Conservation (phyloP, 2,797 vertebrate genomes). For the Odontamblyopus rebecca region DNA sequence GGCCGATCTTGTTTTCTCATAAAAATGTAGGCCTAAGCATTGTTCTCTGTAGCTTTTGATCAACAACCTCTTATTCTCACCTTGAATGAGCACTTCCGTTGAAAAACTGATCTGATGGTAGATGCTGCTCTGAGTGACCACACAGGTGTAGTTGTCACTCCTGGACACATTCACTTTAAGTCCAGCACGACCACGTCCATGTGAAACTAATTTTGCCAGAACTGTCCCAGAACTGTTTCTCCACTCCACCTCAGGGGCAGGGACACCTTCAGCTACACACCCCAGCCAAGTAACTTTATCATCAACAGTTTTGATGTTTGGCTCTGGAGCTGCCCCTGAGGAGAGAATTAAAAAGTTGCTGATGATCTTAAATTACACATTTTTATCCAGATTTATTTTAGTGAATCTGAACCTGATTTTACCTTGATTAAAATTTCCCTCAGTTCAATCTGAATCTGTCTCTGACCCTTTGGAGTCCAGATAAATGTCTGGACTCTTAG, state of each 20-base stretch:
- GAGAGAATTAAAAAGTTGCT: no score
- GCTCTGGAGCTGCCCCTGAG: not conserved
- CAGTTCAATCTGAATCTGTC: no score
- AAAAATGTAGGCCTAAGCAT: no score
- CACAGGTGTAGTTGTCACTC: not conserved
- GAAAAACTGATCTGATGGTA: fast-evolving
- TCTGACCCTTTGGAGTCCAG: no score
- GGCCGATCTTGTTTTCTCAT: no score
- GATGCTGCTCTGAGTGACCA: conserved; percentile 11
- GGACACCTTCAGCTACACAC: not conserved
- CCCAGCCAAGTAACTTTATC: fast-evolving
- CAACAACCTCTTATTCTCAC: not conserved
- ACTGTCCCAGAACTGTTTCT: not conserved
- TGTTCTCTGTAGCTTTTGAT: no score
- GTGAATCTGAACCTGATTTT: no score
- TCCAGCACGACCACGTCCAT: not conserved
- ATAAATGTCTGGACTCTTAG: no score
- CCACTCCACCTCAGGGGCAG: not conserved
- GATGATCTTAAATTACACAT: no score
- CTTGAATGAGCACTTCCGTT: fast-evolving
- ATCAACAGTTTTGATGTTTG: not conserved
- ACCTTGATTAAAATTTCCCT: no score
- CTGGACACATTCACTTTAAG: conserved; percentile 2
- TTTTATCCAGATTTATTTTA: no score
- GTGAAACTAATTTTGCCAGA: not conserved